Evolutionary conservation across 37 sponge, comb jelly and placozoan species (phyloP).

Genomic region (Hexactinellida sp.): DNA sequence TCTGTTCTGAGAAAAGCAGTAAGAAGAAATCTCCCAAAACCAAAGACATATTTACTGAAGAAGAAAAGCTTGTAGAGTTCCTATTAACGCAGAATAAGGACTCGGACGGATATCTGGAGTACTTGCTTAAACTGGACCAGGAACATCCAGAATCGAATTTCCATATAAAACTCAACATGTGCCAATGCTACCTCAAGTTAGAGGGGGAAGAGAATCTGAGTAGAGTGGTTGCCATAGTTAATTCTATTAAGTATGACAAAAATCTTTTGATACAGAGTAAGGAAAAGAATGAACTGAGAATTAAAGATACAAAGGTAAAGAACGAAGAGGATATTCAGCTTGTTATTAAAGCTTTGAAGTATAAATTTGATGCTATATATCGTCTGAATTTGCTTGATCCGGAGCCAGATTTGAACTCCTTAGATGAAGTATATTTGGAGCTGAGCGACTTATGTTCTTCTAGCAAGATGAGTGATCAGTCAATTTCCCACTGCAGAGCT

Average conservation of each 20-base stretch:
- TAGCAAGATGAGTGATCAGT: background rate
- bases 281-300: background rate
- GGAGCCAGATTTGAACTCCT: background rate
- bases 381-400: background rate
- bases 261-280: background rate
- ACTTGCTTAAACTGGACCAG: background rate
- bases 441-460: background rate
- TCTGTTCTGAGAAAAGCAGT: background rate
- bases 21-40: constrained; percentile 3
- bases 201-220: background rate
- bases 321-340: background rate
- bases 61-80: background rate
- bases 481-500: background rate
- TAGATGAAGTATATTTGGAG: background rate
- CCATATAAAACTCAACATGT: background rate
- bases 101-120: background rate
- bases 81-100: background rate
- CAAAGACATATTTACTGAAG: background rate
- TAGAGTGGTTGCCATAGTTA: background rate
- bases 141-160: background rate
- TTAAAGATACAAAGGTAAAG: background rate
- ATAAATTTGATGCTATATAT: background rate
- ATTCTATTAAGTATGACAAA: constrained; percentile 13
- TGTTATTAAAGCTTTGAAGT: background rate
- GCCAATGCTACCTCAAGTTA: background rate